A percentile compares a stretch with the other conserved stretches of the same genome.
Evolutionary conservation across 2,113 vertebrate species (phyloP).

Genomic region (Dinomys branickii): DNA sequence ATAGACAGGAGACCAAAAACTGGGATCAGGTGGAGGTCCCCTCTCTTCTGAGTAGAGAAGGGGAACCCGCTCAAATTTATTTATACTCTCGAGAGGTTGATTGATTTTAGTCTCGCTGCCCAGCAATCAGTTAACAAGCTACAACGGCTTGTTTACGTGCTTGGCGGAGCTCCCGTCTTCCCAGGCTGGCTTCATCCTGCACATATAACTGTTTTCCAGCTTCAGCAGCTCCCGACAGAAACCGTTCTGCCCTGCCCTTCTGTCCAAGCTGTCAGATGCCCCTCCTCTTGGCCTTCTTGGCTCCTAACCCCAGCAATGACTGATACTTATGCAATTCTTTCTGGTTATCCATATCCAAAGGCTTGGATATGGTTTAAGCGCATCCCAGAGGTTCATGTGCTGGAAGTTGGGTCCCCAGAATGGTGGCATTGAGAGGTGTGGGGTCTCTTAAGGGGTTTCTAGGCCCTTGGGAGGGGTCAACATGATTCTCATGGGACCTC

Average conservation of each 20-base stretch:
- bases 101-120: too few species aligned
- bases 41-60: too few species aligned
- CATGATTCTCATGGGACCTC: background rate
- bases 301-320: background rate
- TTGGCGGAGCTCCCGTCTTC: too few species aligned
- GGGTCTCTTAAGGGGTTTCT: background rate
- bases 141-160: too few species aligned
- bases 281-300: background rate
- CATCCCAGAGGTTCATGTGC: background rate
- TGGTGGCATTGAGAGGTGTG: background rate
- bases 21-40: too few species aligned
- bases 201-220: too few species aligned
- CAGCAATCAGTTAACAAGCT: too few species aligned
- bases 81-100: too few species aligned
- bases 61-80: too few species aligned
- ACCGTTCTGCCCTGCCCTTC: background rate
- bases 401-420: background rate
- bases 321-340: background rate
- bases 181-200: too few species aligned
- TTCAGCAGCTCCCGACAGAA: too few species aligned
- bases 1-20: too few species aligned
- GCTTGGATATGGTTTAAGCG: background rate
- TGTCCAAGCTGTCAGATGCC: background rate
- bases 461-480: background rate
- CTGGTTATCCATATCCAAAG: background rate